A percentile compares a stretch with the other conserved stretches of the same genome.
These are phyloP conservation scores for Elaeidobius kamerunicus DNA, from an alignment of 2,888 invertebrate genomes.

Conservation along the genomic window DNA sequence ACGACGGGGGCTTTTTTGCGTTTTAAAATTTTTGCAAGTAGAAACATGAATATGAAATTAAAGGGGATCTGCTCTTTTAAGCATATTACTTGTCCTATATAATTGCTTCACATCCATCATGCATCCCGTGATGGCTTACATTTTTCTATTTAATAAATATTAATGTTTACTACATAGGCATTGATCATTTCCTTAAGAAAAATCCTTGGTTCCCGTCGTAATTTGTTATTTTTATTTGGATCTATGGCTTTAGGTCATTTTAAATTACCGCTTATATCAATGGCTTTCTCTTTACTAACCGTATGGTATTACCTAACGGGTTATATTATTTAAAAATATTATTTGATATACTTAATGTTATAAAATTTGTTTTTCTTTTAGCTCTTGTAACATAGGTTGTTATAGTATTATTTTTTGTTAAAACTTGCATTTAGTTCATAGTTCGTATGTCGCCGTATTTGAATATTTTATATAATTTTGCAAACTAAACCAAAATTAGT, in stretches of 20 bases:
- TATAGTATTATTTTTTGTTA: slow-evolving; percentile 20
- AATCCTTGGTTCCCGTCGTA: neutral
- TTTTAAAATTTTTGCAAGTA: too few relatives aligned
- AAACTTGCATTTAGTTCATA: slow-evolving; percentile 16
- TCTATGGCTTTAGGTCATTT: too few relatives aligned
- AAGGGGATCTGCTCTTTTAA: too few relatives aligned
- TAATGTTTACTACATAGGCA: too few relatives aligned
- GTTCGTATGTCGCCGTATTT: slow-evolving; percentile 1
- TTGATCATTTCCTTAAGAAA: too few relatives aligned
- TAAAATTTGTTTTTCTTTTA: slow-evolving; percentile 16
- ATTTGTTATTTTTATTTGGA: neutral
- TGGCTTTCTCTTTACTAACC: slow-evolving; percentile 3
- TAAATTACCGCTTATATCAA: too few relatives aligned
- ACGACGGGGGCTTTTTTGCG: too few relatives aligned
- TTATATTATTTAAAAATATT: slow-evolving; percentile 12
- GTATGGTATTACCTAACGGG: slow-evolving; percentile 16
- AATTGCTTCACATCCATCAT: too few relatives aligned
- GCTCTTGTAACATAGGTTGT: slow-evolving; percentile 15
- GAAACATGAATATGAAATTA: too few relatives aligned
- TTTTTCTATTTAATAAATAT: too few relatives aligned
- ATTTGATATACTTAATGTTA: slow-evolving; percentile 10
- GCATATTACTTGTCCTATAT: too few relatives aligned
- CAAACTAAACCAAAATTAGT: slow-evolving; percentile 22
- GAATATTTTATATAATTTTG: slow-evolving; percentile 13
- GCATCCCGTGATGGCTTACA: too few relatives aligned